phyloP scores from a whole-genome alignment of 2,797 vertebrate species.

The Anguilla marmorata region DNA sequence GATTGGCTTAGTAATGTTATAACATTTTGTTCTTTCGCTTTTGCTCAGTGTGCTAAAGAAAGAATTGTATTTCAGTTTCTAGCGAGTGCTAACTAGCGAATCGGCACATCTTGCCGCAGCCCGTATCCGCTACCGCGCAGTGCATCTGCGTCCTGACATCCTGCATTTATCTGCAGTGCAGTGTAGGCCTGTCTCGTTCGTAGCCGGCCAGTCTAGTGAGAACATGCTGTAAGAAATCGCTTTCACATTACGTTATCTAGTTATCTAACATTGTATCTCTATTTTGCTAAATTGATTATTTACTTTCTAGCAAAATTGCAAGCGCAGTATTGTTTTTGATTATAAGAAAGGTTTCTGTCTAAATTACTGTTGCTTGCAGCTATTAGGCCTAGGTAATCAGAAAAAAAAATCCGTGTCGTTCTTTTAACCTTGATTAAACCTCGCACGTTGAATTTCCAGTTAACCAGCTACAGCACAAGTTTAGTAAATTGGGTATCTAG shows the following conservation, averaged over 20 bases:
- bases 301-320: too few species aligned
- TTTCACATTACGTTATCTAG: not conserved
- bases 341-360: not conserved
- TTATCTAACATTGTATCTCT: not conserved
- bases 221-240: not conserved
- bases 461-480: not conserved
- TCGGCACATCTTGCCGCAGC: not conserved
- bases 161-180: constrained; percentile 22
- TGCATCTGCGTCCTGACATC: constrained; percentile 41
- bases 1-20: not conserved
- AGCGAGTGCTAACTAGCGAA: not conserved
- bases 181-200: not conserved
- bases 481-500: not conserved
- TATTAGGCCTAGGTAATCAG: not conserved
- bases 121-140: not conserved
- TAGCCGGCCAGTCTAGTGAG: not conserved
- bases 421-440: too few species aligned
- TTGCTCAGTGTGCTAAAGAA: not conserved
- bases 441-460: not conserved
- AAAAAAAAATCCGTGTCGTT: not conserved
- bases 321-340: too few species aligned
- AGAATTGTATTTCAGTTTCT: not conserved
- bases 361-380: not conserved
- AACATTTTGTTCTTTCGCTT: not conserved
- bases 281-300: not conserved